Percentiles rank a stretch among this genome's conserved stretches.
Conservation (phyloP, 2,797 vertebrate species). For the Graptemys geographica region DNA sequence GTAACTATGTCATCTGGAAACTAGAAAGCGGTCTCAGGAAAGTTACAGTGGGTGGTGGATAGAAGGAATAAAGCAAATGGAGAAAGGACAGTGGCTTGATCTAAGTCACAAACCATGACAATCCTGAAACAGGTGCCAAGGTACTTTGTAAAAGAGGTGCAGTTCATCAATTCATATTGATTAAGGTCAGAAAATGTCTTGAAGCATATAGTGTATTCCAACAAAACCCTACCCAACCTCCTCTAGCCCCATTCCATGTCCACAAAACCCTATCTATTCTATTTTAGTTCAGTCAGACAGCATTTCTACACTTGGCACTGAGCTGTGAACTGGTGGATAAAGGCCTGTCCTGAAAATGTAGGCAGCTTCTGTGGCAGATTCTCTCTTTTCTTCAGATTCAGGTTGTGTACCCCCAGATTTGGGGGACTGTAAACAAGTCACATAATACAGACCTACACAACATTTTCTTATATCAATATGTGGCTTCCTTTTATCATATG, state of each 20-base stretch:
- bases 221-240: background rate
- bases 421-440: background rate
- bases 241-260: background rate
- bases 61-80: background rate
- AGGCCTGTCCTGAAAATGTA: background rate
- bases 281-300: background rate
- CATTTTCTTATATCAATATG: rapidly evolving
- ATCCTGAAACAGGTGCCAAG: background rate
- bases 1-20: background rate
- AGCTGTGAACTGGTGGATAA: background rate
- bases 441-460: background rate
- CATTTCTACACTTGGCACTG: background rate
- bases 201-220: background rate
- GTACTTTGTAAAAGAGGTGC: background rate
- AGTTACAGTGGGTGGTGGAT: background rate
- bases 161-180: rapidly evolving
- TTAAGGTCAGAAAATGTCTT: background rate
- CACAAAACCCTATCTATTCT: background rate
- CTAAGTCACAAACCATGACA: background rate
- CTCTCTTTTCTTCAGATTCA: background rate
- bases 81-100: background rate
- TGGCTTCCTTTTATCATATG: background rate
- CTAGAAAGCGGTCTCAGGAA: background rate
- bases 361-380: background rate
- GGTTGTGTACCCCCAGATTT: background rate